Percentiles rank a stretch among this genome's conserved stretches.
Evolutionary conservation across 2,888 invertebrate genomes (phyloP).

Genomic region (Patella ulyssiponensis): DNA sequence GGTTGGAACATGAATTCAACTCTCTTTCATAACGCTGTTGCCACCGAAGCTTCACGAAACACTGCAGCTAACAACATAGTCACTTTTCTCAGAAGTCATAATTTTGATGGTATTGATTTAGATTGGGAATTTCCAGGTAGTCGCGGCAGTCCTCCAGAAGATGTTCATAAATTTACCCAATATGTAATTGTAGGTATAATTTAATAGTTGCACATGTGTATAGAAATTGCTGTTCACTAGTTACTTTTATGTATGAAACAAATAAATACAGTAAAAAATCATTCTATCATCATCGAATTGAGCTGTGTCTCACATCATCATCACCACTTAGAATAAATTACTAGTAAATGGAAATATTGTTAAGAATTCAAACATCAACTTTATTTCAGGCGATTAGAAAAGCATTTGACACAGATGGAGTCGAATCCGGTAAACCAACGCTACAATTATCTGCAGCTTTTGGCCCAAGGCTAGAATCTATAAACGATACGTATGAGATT

Average conservation of each 20-base stretch:
- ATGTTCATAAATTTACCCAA: constrained; percentile 50
- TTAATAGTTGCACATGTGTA: too few species aligned
- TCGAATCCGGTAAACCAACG: constrained; percentile 23
- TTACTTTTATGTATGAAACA: too few species aligned
- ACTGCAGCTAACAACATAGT: constrained; percentile 38
- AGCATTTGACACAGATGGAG: constrained; percentile 24
- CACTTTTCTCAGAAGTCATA: constrained; percentile 63
- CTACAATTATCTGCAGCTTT: constrained; percentile 36
- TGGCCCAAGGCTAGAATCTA: constrained; percentile 21
- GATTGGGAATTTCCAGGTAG: constrained; percentile 90
- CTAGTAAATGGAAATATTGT: too few species aligned
- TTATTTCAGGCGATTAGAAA: background rate
- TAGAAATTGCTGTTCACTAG: too few species aligned
- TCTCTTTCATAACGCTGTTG: constrained; percentile 57
- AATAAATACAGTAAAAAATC: too few species aligned
- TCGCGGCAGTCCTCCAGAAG: constrained; percentile 52
- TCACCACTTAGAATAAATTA: too few species aligned
- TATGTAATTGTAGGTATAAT: constrained; percentile 38
- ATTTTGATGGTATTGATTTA: constrained; percentile 88
- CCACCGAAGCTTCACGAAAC: constrained; percentile 40
- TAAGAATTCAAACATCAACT: too few species aligned
- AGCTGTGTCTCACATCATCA: too few species aligned
- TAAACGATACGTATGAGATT: constrained; percentile 32
- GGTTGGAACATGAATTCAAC: constrained; percentile 56
- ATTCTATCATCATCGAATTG: too few species aligned